Conservation (phyloP, 2,797 vertebrate species). For the Semotilus atromaculatus region DNA sequence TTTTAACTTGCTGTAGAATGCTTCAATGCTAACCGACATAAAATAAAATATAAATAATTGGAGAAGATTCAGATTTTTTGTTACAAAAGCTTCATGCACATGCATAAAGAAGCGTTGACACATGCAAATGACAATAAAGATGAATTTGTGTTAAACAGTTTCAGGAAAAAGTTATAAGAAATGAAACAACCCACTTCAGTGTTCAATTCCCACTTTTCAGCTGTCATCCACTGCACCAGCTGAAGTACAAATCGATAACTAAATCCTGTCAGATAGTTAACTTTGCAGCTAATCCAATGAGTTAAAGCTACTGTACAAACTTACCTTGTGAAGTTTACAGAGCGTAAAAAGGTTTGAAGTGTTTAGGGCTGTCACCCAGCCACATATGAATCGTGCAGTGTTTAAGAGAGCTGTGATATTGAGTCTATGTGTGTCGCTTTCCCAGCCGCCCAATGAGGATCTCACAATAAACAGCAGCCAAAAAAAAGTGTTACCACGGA, state of each 20-base stretch:
- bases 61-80: background rate
- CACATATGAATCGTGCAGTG: slow-evolving; percentile 44
- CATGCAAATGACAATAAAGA: slow-evolving; percentile 4
- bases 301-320: slow-evolving; percentile 46
- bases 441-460: slow-evolving; percentile 84
- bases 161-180: background rate
- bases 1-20: background rate
- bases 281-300: background rate
- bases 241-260: background rate
- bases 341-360: slow-evolving; percentile 42
- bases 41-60: background rate
- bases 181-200: background rate
- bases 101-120: background rate
- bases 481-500: slow-evolving; percentile 93
- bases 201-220: background rate
- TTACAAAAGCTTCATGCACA: slow-evolving; percentile 8
- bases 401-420: slow-evolving; percentile 64
- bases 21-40: background rate
- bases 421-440: slow-evolving; percentile 77
- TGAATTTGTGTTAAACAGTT: background rate
- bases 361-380: slow-evolving; percentile 64
- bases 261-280: slow-evolving; percentile 7
- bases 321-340: slow-evolving; percentile 71
- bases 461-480: slow-evolving; percentile 83
- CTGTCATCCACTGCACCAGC: slow-evolving; percentile 4